phyloP scores from a whole-genome alignment of 1,140 invertebrate genomes.

The Microplitis mediator region DNA sequence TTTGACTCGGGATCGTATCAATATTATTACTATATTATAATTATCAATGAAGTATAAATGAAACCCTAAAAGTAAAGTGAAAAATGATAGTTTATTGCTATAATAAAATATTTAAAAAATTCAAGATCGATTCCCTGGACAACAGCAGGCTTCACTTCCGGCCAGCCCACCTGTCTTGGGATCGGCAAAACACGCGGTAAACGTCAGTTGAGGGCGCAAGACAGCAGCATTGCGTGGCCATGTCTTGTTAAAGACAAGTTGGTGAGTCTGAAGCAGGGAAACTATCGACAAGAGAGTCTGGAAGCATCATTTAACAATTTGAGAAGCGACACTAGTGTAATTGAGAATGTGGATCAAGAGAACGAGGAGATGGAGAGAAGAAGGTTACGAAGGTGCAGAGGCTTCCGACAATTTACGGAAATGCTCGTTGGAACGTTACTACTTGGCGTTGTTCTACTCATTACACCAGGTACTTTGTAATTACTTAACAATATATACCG shows the following conservation, averaged over 20 bases:
- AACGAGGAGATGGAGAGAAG: constrained; percentile 39
- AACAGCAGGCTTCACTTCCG: constrained; percentile 46
- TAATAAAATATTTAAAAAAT: neutral
- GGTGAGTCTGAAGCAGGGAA: constrained; percentile 33
- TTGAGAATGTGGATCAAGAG: constrained; percentile 27
- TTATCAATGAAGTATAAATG: neutral
- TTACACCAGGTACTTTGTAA: constrained; percentile 52
- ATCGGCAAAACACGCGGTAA: constrained; percentile 22
- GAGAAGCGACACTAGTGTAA: neutral
- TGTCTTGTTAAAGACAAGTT: constrained; percentile 5
- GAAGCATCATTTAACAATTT: constrained; percentile 9
- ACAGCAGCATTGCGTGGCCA: constrained; percentile 2
- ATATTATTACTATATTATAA: no score
- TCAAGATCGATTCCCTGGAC: constrained; percentile 36
- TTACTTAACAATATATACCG: neutral
- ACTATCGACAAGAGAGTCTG: constrained; percentile 18
- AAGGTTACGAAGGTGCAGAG: constrained; percentile 48
- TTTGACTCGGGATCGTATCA: no score
- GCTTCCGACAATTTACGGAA: constrained; percentile 52
- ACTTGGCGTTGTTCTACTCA: constrained; percentile 55
- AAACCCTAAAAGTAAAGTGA: neutral
- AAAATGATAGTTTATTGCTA: neutral
- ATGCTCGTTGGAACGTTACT: constrained; percentile 54
- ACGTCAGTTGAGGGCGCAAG: constrained; percentile 16
- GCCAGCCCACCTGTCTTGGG: constrained; percentile 55